These are phyloP conservation scores for Epistrophe eligans DNA, from an alignment of 2,888 invertebrate genomes.

Conservation along the genomic window DNA sequence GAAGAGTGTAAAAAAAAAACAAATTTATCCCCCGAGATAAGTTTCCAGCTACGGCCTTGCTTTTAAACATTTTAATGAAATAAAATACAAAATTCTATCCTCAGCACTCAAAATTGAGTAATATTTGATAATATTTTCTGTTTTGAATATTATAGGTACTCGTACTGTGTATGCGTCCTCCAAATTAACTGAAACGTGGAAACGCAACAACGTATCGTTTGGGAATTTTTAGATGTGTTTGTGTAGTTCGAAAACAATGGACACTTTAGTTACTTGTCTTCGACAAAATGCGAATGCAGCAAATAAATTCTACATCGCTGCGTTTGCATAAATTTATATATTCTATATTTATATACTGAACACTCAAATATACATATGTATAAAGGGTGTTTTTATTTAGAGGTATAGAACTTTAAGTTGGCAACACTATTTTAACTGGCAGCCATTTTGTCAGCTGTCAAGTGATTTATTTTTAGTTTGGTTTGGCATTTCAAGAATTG, in stretches of 20 bases:
- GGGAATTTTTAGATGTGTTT: neutral
- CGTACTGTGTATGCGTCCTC: neutral
- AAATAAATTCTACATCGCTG: constrained; percentile 1
- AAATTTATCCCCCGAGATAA: neutral
- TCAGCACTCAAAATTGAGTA: neutral
- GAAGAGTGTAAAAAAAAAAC: neutral
- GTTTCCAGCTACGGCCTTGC: neutral
- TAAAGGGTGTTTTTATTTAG: no score
- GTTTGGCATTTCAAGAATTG: no score
- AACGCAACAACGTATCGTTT: neutral
- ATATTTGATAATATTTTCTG: neutral
- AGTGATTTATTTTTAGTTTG: no score
- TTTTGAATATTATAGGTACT: no score
- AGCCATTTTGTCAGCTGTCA: no score
- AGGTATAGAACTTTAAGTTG: no score
- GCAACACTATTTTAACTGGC: no score
- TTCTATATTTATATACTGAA: neutral
- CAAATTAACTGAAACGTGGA: neutral
- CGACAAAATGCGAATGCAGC: constrained; percentile 28
- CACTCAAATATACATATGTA: no score
- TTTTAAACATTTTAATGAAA: neutral
- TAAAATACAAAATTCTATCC: neutral
- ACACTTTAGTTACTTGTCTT: neutral
- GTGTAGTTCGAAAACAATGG: constrained; percentile 9
- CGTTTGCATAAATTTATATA: neutral